phyloP scores from a whole-genome alignment of 2,888 invertebrate species.

The Portevinia maculata region DNA sequence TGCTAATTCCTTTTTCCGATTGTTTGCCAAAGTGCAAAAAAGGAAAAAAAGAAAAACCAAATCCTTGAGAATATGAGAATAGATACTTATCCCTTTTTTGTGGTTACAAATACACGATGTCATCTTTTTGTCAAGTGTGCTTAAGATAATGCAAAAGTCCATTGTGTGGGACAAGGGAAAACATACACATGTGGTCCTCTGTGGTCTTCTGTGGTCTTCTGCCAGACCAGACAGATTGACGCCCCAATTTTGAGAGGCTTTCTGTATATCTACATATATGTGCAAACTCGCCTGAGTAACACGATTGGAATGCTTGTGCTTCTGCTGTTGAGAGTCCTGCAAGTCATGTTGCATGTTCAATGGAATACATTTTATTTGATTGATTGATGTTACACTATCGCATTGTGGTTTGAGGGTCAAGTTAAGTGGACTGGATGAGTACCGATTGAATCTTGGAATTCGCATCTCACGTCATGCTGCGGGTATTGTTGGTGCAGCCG shows the following conservation, averaged over 20 bases:
- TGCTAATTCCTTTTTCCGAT: constrained; percentile 65
- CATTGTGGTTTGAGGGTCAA: constrained; percentile 59
- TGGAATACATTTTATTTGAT: constrained; percentile 50
- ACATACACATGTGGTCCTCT: constrained; percentile 31
- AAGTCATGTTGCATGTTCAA: constrained; percentile 61
- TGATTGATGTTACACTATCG: constrained; percentile 57
- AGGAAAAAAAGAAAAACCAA: constrained; percentile 19
- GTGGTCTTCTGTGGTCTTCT: constrained; percentile 26
- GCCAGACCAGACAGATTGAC: constrained; percentile 58
- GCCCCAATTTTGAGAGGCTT: constrained; percentile 15
- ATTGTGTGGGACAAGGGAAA: constrained; percentile 15
- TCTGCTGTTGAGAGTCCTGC: constrained; percentile 16
- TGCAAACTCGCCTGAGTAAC: constrained; percentile 55
- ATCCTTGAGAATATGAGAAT: constrained; percentile 36
- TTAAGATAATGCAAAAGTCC: constrained; percentile 58
- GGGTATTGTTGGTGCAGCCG: constrained; percentile 27
- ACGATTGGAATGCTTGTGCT: constrained; percentile 47
- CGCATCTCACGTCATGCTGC: constrained; percentile 42
- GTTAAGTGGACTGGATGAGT: constrained; percentile 50
- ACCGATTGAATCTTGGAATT: constrained; percentile 47
- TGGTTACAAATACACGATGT: constrained; percentile 52
- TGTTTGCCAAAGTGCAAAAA: constrained; percentile 26
- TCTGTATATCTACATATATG: constrained; percentile 9
- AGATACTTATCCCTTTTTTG: constrained; percentile 62
- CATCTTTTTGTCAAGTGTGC: constrained; percentile 64